Conservation (phyloP, 2,888 invertebrate species). For the Conchocele bisecta region DNA sequence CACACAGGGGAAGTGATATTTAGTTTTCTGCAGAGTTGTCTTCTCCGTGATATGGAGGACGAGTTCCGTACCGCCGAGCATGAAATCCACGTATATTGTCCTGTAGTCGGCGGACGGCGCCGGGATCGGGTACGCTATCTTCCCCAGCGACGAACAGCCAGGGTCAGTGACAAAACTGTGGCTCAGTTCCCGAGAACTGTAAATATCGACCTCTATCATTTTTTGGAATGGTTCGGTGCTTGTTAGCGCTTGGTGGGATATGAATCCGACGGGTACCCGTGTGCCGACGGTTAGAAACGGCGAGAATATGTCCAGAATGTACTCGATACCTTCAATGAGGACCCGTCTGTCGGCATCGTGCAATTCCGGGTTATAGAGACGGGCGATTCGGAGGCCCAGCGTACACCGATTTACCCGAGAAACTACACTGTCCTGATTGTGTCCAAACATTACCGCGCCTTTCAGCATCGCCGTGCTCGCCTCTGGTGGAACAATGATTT, state of each 20-base stretch:
- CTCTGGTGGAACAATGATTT: constrained; percentile 52
- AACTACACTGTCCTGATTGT: constrained; percentile 26
- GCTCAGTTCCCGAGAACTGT: constrained; percentile 24
- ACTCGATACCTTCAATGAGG: constrained; percentile 35
- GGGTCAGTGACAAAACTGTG: constrained; percentile 51
- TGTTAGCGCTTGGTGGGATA: constrained; percentile 50
- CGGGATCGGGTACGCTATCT: constrained; percentile 45
- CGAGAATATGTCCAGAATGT: constrained; percentile 57
- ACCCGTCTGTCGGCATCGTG: constrained; percentile 25
- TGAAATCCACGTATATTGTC: constrained; percentile 48
- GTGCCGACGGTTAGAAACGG: constrained; percentile 55
- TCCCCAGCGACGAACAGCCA: constrained; percentile 41
- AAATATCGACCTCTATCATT: constrained; percentile 52
- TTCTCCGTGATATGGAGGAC: constrained; percentile 42
- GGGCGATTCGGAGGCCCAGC: constrained; percentile 44
- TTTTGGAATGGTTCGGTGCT: constrained; percentile 50
- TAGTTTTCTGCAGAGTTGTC: constrained; percentile 35
- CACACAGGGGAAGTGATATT: constrained; percentile 33
- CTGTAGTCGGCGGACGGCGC: constrained; percentile 46
- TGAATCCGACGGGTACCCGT: constrained; percentile 50
- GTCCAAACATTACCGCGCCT: constrained; percentile 51
- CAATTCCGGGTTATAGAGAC: constrained; percentile 56
- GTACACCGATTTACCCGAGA: constrained; percentile 46
- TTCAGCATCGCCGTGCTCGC: constrained; percentile 50
- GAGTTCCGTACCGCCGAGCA: constrained; percentile 47